Evolutionary conservation across 2,113 vertebrate genomes (phyloP).

Genomic region (Datnioides undecimradiatus): DNA sequence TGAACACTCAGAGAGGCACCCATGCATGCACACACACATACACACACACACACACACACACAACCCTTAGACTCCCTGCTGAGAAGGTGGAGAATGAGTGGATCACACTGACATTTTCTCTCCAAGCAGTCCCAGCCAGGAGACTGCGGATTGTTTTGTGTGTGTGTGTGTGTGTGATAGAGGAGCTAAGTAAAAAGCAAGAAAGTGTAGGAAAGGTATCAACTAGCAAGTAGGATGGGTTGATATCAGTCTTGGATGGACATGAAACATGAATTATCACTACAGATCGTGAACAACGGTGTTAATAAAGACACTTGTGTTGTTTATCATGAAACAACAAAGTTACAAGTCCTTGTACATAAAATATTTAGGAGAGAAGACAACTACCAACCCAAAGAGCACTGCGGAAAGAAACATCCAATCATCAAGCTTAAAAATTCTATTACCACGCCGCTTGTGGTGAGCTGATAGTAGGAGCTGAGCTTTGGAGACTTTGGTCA

Average conservation of each 20-base stretch:
- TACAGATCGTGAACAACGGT: neutral
- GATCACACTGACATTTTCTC: constrained; percentile 69
- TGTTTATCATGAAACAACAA: neutral
- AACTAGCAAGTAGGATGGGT: neutral
- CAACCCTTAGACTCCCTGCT: constrained; percentile 25
- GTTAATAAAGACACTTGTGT: neutral
- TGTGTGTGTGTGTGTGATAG: constrained; percentile 10
- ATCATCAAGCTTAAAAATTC: constrained; percentile 19
- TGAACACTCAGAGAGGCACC: constrained; percentile 44
- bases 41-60: constrained; percentile 7
- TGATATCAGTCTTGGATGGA: constrained; percentile 9
- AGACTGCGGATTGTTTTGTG: constrained; percentile 33
- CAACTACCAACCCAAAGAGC: neutral
- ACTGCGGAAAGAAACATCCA: constrained; percentile 21
- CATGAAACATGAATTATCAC: constrained; percentile 4
- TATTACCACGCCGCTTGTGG: neutral
- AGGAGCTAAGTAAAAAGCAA: neutral
- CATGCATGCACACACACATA: constrained; percentile 23
- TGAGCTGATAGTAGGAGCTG: constrained; percentile 25
- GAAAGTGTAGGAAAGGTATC: neutral
- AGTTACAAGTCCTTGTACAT: neutral
- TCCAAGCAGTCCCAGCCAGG: constrained; percentile 48
- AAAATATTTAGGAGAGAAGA: neutral
- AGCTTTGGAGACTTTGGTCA: constrained; percentile 11
- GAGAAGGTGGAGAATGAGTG: constrained; percentile 56